These are phyloP conservation scores for Adelges cooleyi DNA, from an alignment of 1,140 invertebrate species.

Conservation along the genomic window DNA sequence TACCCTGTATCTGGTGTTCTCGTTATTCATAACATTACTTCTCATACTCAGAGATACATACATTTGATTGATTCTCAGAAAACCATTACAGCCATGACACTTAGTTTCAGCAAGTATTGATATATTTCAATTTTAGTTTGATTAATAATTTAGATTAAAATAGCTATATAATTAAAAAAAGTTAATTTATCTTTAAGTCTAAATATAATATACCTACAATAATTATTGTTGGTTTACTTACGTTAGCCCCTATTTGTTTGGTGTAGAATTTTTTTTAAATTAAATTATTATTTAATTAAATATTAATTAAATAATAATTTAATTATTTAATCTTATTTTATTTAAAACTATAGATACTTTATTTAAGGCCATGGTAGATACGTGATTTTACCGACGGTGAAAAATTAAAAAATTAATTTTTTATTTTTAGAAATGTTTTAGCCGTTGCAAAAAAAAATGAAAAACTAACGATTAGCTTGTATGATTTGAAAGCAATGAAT, in stretches of 20 bases:
- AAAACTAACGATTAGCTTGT: slow-evolving; percentile 49
- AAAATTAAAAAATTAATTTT: neutral
- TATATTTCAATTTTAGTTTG: neutral
- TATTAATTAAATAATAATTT: neutral
- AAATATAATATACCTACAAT: no score
- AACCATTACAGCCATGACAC: slow-evolving; percentile 44
- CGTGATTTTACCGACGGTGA: neutral
- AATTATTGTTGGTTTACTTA: no score
- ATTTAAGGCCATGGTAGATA: neutral
- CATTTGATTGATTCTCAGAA: slow-evolving; percentile 41
- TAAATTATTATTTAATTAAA: neutral
- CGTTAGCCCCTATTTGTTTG: neutral
- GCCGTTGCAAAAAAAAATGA: slow-evolving; percentile 44
- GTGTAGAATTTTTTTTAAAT: neutral
- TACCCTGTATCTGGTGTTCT: slow-evolving; percentile 56
- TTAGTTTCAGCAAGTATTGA: slow-evolving; percentile 52
- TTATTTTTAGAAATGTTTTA: slow-evolving; percentile 44
- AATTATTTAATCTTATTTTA: neutral
- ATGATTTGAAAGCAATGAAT: slow-evolving; percentile 50
- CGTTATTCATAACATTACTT: slow-evolving; percentile 48
- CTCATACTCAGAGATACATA: slow-evolving; percentile 40
- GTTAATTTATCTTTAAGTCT: no score
- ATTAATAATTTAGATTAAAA: neutral
- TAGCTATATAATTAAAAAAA: neutral
- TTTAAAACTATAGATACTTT: neutral